phyloP scores from a whole-genome alignment of 2,797 vertebrate species.

The Poecile montanus region DNA sequence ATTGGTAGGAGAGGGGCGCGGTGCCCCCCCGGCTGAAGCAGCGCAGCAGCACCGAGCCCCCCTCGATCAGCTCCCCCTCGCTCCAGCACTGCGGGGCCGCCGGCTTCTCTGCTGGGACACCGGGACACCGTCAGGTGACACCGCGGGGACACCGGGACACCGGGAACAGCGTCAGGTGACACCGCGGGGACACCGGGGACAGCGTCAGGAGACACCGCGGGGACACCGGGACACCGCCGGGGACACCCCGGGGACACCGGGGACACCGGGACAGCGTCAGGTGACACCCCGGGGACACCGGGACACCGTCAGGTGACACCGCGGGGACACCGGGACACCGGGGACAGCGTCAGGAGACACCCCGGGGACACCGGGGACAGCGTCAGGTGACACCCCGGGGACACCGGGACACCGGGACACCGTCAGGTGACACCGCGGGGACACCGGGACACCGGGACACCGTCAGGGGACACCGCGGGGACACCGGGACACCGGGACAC shows the following conservation, averaged over 20 bases:
- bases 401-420: no score
- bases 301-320: no score
- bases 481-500: not conserved
- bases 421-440: no score
- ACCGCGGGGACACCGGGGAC: no score
- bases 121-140: not conserved
- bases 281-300: not conserved
- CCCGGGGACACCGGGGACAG: no score
- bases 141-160: no score
- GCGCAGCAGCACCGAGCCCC: conserved; percentile 83
- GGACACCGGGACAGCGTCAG: not conserved
- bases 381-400: no score
- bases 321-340: no score
- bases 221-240: not conserved
- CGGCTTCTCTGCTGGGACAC: conserved; percentile 80
- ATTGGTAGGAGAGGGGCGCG: conserved; percentile 88
- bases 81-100: conserved; percentile 85
- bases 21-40: conserved; percentile 89
- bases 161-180: not conserved
- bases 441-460: not conserved
- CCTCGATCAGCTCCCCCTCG: conserved; percentile 82
- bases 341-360: not conserved
- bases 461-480: no score
- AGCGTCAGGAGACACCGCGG: no score
- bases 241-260: not conserved